Conservation (phyloP, 2,888 invertebrate species). For the Pollenia griseotomentosa region DNA sequence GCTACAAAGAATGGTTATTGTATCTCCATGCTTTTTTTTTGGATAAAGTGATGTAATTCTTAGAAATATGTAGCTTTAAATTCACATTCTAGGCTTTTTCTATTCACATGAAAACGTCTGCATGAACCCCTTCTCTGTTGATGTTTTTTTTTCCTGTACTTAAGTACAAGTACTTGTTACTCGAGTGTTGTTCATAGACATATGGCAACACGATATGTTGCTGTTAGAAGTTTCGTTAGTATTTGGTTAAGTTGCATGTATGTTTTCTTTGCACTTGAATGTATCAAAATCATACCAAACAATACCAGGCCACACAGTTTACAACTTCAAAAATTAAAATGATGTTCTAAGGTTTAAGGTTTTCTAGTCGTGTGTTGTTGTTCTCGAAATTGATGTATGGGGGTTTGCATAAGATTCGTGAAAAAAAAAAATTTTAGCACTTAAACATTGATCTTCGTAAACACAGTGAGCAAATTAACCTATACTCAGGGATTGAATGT, state of each 20-base stretch:
- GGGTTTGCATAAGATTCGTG: background rate
- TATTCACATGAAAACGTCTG: conserved; percentile 15
- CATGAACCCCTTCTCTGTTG: background rate
- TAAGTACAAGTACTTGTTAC: conserved; percentile 56
- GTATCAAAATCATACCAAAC: conserved; percentile 67
- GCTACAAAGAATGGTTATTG: conserved; percentile 50
- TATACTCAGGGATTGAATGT: no score
- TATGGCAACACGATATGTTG: conserved; percentile 65
- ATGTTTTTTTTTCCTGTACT: background rate
- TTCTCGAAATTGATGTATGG: conserved; percentile 37
- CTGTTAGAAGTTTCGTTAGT: conserved; percentile 66
- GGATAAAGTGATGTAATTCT: conserved; percentile 56
- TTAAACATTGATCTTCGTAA: background rate
- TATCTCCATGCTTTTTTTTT: conserved; percentile 8
- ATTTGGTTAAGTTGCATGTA: conserved; percentile 67
- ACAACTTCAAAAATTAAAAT: conserved; percentile 70
- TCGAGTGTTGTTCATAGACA: conserved; percentile 62
- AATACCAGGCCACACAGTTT: conserved; percentile 69
- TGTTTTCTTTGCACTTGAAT: conserved; percentile 73
- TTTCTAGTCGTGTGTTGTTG: background rate
- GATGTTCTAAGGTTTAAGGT: conserved; percentile 53
- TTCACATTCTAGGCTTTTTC: conserved; percentile 40
- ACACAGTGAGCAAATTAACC: no score
- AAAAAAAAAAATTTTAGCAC: background rate
- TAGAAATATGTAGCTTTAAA: conserved; percentile 38